phyloP scores from a whole-genome alignment of 2,888 invertebrate species.

The Axea sp. region DNA sequence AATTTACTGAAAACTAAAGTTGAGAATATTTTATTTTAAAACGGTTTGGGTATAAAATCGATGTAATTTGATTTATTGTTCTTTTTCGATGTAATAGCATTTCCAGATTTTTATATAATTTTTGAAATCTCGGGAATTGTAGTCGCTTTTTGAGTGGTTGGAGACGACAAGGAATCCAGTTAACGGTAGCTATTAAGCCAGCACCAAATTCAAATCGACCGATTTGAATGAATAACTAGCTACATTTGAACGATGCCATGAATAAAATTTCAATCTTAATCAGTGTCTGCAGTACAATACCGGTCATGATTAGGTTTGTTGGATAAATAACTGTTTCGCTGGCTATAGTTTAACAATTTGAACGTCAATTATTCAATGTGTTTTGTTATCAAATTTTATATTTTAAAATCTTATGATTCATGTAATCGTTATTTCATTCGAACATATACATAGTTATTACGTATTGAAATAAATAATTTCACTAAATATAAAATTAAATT shows the following conservation, averaged over 20 bases:
- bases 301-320: conserved; percentile 41
- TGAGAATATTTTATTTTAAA: no score
- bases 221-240: conserved; percentile 79
- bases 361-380: no score
- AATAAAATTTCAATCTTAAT: conserved; percentile 79
- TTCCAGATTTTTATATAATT: conserved; percentile 28
- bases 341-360: conserved; percentile 19
- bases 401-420: no score
- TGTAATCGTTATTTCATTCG: no score
- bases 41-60: no score
- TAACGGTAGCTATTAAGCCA: conserved; percentile 64
- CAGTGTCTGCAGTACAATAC: conserved; percentile 65
- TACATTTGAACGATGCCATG: conserved; percentile 78
- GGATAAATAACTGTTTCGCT: conserved; percentile 40
- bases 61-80: no score
- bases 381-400: no score
- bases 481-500: no score
- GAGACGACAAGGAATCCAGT: conserved; percentile 42
- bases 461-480: no score
- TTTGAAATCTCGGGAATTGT: conserved; percentile 33
- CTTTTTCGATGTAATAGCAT: neutral
- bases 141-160: conserved; percentile 40
- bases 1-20: no score
- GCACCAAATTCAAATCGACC: conserved; percentile 64
- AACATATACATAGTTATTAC: no score